Conservation (phyloP, 2,797 vertebrate species). For the Leptoclinus maculatus region DNA sequence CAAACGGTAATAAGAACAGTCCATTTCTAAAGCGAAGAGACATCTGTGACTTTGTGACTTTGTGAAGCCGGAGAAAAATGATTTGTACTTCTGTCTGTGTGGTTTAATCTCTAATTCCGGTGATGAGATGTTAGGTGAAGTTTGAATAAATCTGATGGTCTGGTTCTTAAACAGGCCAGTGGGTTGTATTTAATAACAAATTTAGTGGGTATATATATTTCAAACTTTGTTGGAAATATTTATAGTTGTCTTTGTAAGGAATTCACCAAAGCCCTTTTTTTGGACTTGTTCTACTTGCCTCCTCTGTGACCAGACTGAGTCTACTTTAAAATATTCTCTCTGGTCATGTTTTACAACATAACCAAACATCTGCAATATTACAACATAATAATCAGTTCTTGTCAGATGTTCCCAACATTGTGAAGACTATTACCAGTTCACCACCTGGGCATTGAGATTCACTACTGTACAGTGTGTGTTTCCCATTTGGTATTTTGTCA, state of each 20-base stretch:
- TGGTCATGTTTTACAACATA: background rate
- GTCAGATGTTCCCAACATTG: background rate
- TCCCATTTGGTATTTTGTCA: background rate
- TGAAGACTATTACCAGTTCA: background rate
- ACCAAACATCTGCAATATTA: background rate
- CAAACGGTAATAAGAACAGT: constrained; percentile 22
- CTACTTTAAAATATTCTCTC: background rate
- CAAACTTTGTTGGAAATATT: background rate
- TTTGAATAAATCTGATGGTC: constrained; percentile 27
- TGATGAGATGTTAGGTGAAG: constrained; percentile 21
- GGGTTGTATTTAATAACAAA: constrained; percentile 23
- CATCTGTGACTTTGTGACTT: constrained; percentile 66
- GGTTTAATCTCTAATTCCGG: constrained; percentile 36
- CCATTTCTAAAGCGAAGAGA: constrained; percentile 33
- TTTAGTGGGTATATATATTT: background rate
- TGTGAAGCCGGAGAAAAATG: constrained; percentile 34
- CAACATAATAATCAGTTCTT: background rate
- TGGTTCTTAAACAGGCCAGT: constrained; percentile 16
- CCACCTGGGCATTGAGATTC: background rate
- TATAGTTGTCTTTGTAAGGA: background rate
- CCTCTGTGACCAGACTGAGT: background rate
- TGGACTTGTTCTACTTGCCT: background rate
- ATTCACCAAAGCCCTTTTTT: background rate
- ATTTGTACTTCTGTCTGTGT: constrained; percentile 34
- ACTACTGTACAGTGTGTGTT: background rate